Percentiles rank a stretch among this genome's conserved stretches.
These are phyloP conservation scores for Neoitamus cyanurus DNA, from an alignment of 2,888 invertebrate species.

Conservation along the genomic window DNA sequence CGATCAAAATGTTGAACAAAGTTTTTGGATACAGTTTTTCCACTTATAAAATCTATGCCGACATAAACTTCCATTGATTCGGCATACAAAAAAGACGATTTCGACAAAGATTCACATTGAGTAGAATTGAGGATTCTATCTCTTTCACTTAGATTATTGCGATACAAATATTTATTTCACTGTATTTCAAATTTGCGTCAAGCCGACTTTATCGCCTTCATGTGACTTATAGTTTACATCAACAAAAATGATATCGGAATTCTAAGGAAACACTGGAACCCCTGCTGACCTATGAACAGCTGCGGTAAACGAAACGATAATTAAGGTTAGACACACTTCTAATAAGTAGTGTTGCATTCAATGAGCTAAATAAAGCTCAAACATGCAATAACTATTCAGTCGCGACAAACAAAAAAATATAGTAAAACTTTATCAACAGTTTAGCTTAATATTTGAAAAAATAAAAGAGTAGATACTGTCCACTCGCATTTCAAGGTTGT, in stretches of 20 bases:
- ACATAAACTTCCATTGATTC: no score
- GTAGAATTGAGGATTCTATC: no score
- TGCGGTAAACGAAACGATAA: neutral
- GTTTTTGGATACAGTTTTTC: no score
- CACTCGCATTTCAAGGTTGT: neutral
- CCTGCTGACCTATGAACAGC: neutral
- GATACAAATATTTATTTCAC: neutral
- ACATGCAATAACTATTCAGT: neutral
- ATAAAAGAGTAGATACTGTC: neutral
- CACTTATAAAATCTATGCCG: no score
- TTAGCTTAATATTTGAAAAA: neutral
- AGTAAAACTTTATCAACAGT: neutral
- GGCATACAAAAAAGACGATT: no score
- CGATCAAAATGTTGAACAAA: no score
- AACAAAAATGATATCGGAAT: neutral
- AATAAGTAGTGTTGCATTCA: neutral
- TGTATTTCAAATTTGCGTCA: neutral
- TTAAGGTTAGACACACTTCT: neutral
- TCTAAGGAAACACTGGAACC: neutral
- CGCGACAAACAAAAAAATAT: neutral
- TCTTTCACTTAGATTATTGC: no score
- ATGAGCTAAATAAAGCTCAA: neutral
- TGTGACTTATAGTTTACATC: neutral
- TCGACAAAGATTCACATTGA: no score
- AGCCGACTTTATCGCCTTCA: neutral